Conservation (phyloP, 2,113 vertebrate species). For the Malurus cyaneus region DNA sequence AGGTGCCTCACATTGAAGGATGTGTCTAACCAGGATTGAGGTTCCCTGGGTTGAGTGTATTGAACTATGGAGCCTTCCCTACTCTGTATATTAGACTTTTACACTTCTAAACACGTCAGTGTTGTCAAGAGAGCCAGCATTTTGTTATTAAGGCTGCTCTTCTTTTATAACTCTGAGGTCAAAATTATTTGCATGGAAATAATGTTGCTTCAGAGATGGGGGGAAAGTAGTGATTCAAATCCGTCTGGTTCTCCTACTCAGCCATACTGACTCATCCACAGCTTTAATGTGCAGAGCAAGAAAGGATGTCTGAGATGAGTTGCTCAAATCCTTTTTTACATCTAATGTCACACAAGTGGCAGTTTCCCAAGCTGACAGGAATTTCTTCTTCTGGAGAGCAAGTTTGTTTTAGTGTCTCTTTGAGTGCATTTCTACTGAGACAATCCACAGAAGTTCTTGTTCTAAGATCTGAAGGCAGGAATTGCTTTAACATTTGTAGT, state of each 20-base stretch:
- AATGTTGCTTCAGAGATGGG: not conserved
- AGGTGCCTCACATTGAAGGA: not conserved
- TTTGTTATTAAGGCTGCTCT: not conserved
- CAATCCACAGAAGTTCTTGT: not conserved
- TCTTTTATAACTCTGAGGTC: not conserved
- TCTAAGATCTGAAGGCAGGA: not conserved
- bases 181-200: slow-evolving; percentile 24
- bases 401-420: not conserved
- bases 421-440: not conserved
- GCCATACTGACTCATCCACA: slow-evolving; percentile 27
- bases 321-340: not conserved
- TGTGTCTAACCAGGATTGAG: not conserved
- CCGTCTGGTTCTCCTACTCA: slow-evolving; percentile 61
- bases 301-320: slow-evolving; percentile 6
- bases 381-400: not conserved
- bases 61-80: not conserved
- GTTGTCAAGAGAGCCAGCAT: not conserved
- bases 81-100: not conserved
- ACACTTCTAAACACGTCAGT: not conserved
- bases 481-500: not conserved
- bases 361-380: not conserved
- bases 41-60: not conserved
- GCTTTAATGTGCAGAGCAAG: not conserved
- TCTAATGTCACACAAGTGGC: not conserved
- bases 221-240: slow-evolving; percentile 58